Percentiles rank a stretch among this genome's conserved stretches.
phyloP scores from a whole-genome alignment of 2,888 invertebrate genomes.

The Tinea pellionella region DNA sequence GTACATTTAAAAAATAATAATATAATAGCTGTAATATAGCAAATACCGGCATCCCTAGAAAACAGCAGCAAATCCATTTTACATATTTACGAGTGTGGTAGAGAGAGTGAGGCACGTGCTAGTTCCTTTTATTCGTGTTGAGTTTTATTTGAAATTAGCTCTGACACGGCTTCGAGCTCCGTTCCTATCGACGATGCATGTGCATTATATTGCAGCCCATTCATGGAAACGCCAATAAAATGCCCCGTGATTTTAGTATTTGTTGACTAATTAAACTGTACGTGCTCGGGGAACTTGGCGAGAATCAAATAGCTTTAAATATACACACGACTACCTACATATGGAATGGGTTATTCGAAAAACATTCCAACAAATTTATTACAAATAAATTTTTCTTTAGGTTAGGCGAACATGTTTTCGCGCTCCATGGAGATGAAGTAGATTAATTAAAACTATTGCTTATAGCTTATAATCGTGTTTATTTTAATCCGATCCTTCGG shows the following conservation, averaged over 20 bases:
- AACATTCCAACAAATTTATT: too few species aligned
- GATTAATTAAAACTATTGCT: too few species aligned
- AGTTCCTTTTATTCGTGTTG: neutral
- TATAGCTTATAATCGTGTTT: too few species aligned
- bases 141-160: neutral
- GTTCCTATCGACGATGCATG: neutral
- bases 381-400: too few species aligned
- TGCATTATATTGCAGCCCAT: neutral
- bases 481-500: too few species aligned
- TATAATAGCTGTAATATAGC: too few species aligned
- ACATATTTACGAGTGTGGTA: neutral
- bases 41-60: neutral
- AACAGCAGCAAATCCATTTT: neutral
- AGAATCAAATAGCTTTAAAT: too few species aligned
- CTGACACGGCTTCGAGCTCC: neutral
- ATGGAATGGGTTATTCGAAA: too few species aligned
- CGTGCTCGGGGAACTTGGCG: neutral
- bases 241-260: neutral
- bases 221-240: neutral
- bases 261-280: neutral
- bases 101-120: neutral
- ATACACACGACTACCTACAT: too few species aligned
- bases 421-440: too few species aligned
- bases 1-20: too few species aligned
- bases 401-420: too few species aligned